Base-by-base conservation (phyloP, 2,888 invertebrate genomes). In the Trichogramma dendrolimi region DNA sequence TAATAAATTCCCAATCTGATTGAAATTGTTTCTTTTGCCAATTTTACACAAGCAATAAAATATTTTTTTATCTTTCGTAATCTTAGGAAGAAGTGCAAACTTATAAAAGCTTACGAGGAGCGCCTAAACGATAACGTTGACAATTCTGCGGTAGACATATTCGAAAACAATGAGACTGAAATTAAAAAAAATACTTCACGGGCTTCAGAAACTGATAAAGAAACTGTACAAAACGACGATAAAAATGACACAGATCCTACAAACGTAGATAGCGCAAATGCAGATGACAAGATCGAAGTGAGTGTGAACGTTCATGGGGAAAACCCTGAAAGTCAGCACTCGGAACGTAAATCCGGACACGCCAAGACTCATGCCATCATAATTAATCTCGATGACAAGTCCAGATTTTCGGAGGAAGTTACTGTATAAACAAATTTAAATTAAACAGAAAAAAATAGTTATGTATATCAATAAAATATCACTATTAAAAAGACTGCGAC, bases 341-440 rank as follows among this genome's bases (percentile, higher is more conserved):
- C 61, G 41, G 70, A 67, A 62, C 71, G 70, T 58, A 77, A 75
- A 75, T 87, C 88, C 6, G 88, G 88, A 0, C 89, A 88, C 71
- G 87, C 88, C 10, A 82, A 86, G 72, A 88, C 88, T 65, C 89
- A 88, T 72, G 87, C 88, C n/a, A 89, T 90, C 72, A 87, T 90
- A 70, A 88, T 91, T 68, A 90, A 90, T 79, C 80, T 90, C 71
- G 90, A 90, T 74, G 90, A 90, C 79, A 90, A 90, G 73, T 89
- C 87, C 77, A 83, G 89, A 71, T 90, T 90, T 78, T 90, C 90
- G 51, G 90, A 91, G 78, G 91, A 91, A 79, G 89, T 91, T 67
- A 90, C 90, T 55, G 91, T 91, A 71, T 90, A 73, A 51, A 46
- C 11, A 7, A 41, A 55, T 42, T 40, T 27, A 55, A 47, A 44